Percentiles rank a stretch among this genome's conserved stretches.
Conservation (phyloP, 2,888 invertebrate genomes). For the Hanleya hanleyi region DNA sequence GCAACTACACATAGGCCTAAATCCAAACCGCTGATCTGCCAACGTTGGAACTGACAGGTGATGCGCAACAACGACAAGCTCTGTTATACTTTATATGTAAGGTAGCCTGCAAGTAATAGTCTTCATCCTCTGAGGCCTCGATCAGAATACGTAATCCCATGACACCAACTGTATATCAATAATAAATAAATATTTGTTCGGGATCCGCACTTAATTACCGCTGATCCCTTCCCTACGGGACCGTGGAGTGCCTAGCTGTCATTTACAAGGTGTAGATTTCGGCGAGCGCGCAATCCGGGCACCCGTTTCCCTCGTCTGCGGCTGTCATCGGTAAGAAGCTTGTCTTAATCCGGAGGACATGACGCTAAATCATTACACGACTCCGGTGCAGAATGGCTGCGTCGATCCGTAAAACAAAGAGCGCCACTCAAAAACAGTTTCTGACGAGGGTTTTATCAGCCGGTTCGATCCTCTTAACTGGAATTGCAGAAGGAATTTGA, state of each 20-base stretch:
- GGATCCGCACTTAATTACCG: background rate
- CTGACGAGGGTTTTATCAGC: background rate
- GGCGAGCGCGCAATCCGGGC: background rate
- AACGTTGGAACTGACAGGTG: too few relatives aligned
- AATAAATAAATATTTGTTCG: conserved; percentile 7
- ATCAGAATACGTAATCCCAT: background rate
- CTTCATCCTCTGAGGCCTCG: too few relatives aligned
- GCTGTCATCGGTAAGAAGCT: background rate
- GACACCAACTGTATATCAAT: background rate
- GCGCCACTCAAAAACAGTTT: background rate
- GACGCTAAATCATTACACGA: background rate
- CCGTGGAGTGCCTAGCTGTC: background rate
- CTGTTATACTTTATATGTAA: too few relatives aligned
- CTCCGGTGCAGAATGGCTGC: background rate
- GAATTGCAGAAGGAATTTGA: background rate
- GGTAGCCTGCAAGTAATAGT: too few relatives aligned
- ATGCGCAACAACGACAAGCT: too few relatives aligned
- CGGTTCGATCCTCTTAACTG: background rate
- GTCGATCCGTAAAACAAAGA: background rate
- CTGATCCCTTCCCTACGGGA: background rate
- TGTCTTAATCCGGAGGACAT: background rate
- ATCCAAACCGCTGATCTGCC: too few relatives aligned
- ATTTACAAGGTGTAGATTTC: background rate
- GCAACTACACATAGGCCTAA: too few relatives aligned
- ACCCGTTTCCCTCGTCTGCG: background rate